Conservation (phyloP, 2,113 vertebrate species). For the Nothobranchius furzeri region DNA sequence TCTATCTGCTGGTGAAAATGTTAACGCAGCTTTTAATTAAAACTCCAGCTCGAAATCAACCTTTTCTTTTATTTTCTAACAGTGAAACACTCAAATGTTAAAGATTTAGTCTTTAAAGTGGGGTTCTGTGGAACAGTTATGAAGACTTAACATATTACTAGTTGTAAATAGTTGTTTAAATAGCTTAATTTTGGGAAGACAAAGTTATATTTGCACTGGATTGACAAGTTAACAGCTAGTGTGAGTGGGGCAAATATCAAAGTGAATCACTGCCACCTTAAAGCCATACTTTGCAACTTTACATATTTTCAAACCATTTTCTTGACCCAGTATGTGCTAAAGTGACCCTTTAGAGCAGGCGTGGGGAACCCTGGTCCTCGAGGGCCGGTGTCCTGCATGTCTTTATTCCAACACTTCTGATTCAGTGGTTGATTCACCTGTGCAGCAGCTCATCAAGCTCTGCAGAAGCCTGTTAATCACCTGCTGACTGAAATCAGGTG, state of each 20-base stretch:
- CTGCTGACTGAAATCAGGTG: too few relatives aligned
- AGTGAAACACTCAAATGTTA: neutral
- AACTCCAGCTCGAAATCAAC: conserved; percentile 27
- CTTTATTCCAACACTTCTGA: too few relatives aligned
- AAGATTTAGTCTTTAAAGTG: neutral
- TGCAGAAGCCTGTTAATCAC: too few relatives aligned
- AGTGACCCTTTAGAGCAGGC: too few relatives aligned
- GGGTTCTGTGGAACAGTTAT: neutral
- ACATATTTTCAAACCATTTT: too few relatives aligned
- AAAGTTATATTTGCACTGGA: neutral
- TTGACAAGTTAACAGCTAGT: neutral
- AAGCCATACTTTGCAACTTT: neutral
- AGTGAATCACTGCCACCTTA: neutral
- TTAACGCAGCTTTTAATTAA: conserved; percentile 32
- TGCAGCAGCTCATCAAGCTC: too few relatives aligned
- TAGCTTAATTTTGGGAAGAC: neutral
- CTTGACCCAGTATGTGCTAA: too few relatives aligned
- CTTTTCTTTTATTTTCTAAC: conserved; percentile 2
- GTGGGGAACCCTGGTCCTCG: too few relatives aligned
- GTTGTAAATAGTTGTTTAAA: neutral
- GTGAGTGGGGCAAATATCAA: neutral
- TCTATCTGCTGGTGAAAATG: conserved; percentile 73
- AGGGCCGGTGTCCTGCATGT: too few relatives aligned
- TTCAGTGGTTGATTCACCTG: too few relatives aligned
- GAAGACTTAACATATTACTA: neutral